phyloP scores from a whole-genome alignment of 2,888 invertebrate species.

The Himalopsyche japonica region DNA sequence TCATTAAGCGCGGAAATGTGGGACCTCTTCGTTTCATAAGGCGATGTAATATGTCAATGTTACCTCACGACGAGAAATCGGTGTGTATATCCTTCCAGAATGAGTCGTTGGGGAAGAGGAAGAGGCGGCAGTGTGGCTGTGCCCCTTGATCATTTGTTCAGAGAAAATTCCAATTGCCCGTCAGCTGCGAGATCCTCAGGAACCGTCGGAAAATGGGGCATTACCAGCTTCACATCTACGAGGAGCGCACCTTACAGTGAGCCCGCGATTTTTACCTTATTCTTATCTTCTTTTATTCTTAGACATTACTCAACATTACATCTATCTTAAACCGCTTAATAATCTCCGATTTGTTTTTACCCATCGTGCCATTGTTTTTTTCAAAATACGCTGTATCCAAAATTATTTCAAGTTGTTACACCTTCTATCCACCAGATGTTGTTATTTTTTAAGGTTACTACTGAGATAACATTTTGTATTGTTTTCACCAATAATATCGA shows the following conservation, averaged over 20 bases:
- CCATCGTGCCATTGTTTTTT: neutral
- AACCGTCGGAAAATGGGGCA: slow-evolving; percentile 92
- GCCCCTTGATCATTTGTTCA: slow-evolving; percentile 64
- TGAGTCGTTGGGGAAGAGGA: slow-evolving; percentile 40
- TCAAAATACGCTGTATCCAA: neutral
- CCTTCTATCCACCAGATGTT: neutral
- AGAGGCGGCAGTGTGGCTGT: slow-evolving; percentile 64
- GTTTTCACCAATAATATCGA: neutral
- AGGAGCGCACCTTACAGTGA: slow-evolving; percentile 77
- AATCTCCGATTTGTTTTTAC: neutral
- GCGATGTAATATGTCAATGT: slow-evolving; percentile 14
- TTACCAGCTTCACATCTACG: slow-evolving; percentile 90
- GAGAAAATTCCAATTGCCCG: slow-evolving; percentile 83
- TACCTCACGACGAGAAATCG: slow-evolving; percentile 48
- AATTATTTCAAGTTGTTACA: neutral
- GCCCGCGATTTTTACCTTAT: slow-evolving; percentile 33
- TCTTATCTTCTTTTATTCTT: neutral
- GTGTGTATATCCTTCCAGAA: slow-evolving; percentile 47
- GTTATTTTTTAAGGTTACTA: neutral
- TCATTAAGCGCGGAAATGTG: slow-evolving; percentile 8
- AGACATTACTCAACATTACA: neutral
- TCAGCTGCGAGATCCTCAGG: slow-evolving; percentile 88
- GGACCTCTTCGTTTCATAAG: slow-evolving; percentile 7
- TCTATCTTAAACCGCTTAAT: neutral
- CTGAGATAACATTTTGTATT: neutral